Evolutionary conservation across 2,113 vertebrate genomes (phyloP).

Genomic region (Paramormyrops kingsleyae): DNA sequence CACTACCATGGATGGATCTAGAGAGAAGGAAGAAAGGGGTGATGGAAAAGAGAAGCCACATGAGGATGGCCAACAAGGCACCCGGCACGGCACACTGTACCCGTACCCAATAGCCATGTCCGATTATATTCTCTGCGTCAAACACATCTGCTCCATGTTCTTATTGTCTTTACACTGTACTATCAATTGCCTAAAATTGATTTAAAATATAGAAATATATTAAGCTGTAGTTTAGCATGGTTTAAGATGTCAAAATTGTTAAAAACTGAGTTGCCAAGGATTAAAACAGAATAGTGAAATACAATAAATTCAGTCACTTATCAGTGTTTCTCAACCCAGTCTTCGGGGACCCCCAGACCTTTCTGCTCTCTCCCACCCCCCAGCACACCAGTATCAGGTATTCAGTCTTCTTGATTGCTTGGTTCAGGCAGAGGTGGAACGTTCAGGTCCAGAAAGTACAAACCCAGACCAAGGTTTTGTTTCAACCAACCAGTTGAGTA

Average conservation of each 20-base stretch:
- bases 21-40: neutral
- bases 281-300: neutral
- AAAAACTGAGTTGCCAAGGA: neutral
- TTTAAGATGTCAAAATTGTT: neutral
- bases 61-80: neutral
- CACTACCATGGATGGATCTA: slow-evolving; percentile 56
- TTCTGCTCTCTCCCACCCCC: neutral
- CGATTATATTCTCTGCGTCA: neutral
- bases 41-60: neutral
- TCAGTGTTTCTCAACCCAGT: neutral
- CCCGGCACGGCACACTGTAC: neutral
- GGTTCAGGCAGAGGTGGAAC: neutral
- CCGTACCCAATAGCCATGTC: neutral
- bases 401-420: neutral
- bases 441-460: neutral
- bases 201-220: neutral
- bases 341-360: neutral
- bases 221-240: neutral
- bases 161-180: neutral
- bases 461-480: neutral
- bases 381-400: neutral
- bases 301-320: neutral
- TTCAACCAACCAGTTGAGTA: neutral
- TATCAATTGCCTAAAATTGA: neutral
- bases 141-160: neutral